Base-by-base conservation (phyloP, 2,888 invertebrate species). In the Pegoplata infirma region DNA sequence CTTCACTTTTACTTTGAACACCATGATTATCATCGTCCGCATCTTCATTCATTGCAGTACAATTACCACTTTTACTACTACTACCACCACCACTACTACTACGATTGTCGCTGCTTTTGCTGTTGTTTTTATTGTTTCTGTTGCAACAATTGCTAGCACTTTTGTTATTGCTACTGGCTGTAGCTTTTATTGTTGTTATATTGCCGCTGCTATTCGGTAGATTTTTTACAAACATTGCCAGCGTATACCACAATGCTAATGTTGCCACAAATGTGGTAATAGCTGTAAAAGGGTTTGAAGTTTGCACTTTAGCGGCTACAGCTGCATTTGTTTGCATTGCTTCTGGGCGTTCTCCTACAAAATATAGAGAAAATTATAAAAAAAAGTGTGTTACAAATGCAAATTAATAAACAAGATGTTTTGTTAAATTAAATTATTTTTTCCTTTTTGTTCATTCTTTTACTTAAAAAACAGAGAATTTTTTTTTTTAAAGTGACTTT, bases 271-370 rank as follows among this genome's bases (percentile, higher is more conserved):
- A 84, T 82, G 86, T 83, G 83, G 85, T 87, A 85, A 88, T 82
- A 83, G 85, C 83, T 63, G 72, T 63, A 49, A 76, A 79, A 67
- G 83, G 84, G 58, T 86, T 83, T 79, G 85, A 64, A 59, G 82
- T 84, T 61, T 81, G 83, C 66, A 84, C 83, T 81, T 85, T 85
- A 78, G 84, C 84, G 72, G 93, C 93, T 79, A 93, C 92, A 85
- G 93, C 93, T 79, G 93, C 93, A 85, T 94, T 94, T 80, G 94
- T 94, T 90, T 94, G 94, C 94, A 94, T 94, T 66, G 94, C 94
- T 84, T 94, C 94, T 83, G 94, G 94, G 86, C 93, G 92, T 89
- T 94, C 94, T 84, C 94, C 94, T 94, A 91, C 56, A 91, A 91
- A 86, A 93, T n/a, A n/a, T 88, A 68, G 44, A 19, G 59, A 47